Evolutionary conservation across 2,888 invertebrate genomes (phyloP).

Genomic region (Cheilosia variabilis): DNA sequence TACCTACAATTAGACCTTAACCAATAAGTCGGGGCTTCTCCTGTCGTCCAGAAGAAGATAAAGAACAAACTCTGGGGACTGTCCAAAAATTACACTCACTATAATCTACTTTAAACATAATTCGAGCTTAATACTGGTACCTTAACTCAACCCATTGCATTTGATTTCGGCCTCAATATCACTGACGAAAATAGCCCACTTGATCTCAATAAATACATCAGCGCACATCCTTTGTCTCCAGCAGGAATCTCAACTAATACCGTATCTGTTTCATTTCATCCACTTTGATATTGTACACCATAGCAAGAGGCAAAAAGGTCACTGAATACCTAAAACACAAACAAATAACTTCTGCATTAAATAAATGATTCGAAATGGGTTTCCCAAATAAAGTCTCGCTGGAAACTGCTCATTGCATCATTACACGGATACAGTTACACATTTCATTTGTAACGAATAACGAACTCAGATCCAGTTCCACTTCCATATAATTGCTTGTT

Average conservation of each 20-base stretch:
- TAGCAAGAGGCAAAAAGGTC: neutral
- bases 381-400: slow-evolving; percentile 32
- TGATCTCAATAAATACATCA: neutral
- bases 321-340: neutral
- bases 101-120: too few species aligned
- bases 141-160: too few species aligned
- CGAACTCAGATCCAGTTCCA: neutral
- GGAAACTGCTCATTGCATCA: neutral
- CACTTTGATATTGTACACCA: neutral
- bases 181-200: too few species aligned
- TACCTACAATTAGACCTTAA: too few species aligned
- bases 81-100: too few species aligned
- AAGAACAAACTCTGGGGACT: too few species aligned
- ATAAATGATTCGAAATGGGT: slow-evolving; percentile 41
- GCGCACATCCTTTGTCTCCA: neutral
- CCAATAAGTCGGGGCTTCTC: too few species aligned
- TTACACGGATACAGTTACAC: slow-evolving; percentile 19
- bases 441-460: slow-evolving; percentile 18
- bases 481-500: slow-evolving; percentile 28
- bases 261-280: slow-evolving; percentile 1
- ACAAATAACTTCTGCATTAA: slow-evolving; percentile 17
- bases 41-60: too few species aligned
- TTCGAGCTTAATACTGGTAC: too few species aligned
- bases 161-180: too few species aligned
- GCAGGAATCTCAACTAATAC: slow-evolving; percentile 12